Conservation (phyloP, 2,888 invertebrate species). For the Bunonema sp. region DNA sequence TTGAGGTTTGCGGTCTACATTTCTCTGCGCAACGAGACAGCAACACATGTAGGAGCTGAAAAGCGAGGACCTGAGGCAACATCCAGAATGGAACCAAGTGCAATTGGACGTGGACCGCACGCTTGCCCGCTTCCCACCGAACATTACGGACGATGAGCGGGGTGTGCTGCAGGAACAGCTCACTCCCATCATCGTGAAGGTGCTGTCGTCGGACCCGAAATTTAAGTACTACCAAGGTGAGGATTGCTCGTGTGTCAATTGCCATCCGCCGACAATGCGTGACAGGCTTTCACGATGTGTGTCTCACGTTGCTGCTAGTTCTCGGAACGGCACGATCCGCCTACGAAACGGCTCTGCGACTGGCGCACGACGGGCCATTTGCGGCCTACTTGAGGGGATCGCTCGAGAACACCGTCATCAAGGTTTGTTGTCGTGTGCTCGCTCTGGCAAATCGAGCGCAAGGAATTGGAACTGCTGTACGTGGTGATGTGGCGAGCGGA, state of each 20-base stretch:
- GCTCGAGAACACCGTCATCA: constrained; percentile 29
- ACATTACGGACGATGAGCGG: constrained; percentile 16
- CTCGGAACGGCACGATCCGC: constrained; percentile 10
- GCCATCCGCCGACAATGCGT: too few relatives aligned
- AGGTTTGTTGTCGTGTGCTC: too few relatives aligned
- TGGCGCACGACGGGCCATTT: constrained; percentile 9
- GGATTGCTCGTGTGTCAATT: too few relatives aligned
- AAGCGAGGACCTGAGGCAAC: constrained; percentile 19
- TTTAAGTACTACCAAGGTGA: constrained; percentile 29
- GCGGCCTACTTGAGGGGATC: constrained; percentile 17
- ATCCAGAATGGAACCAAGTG: constrained; percentile 39
- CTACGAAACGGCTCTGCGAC: constrained; percentile 3
- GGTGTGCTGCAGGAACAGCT: constrained; percentile 10
- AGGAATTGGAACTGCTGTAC: constrained; percentile 29
- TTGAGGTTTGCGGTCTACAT: neutral
- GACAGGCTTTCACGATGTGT: constrained; percentile 28
- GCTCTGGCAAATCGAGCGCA: too few relatives aligned
- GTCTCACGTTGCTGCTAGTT: constrained; percentile 16
- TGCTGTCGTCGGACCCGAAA: constrained; percentile 11
- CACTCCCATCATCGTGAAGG: constrained; percentile 19
- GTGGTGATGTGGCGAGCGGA: constrained; percentile 28
- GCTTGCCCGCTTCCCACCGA: constrained; percentile 18
- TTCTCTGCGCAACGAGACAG: neutral
- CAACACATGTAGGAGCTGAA: constrained; percentile 5
- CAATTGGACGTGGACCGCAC: constrained; percentile 25